Evolutionary conservation across 2,888 invertebrate species (phyloP).

Genomic region (Brachypterus glaber): DNA sequence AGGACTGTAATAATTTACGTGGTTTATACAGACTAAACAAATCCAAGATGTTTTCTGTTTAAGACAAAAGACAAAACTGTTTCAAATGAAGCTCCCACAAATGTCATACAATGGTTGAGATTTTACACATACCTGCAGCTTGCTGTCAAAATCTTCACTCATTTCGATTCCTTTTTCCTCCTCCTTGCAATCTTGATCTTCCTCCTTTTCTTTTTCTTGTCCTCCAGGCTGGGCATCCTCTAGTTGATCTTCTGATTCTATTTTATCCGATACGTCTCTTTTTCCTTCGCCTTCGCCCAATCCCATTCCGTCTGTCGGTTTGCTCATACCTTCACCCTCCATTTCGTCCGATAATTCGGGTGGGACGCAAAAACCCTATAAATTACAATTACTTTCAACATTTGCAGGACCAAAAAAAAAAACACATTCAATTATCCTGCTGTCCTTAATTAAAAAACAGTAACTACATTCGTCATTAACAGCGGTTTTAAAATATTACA

Average conservation of each 20-base stretch:
- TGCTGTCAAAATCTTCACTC: constrained; percentile 91
- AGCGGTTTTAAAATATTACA: too few species aligned
- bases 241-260: constrained; percentile 81
- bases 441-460: too few species aligned
- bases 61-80: too few species aligned
- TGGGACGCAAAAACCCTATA: constrained; percentile 84
- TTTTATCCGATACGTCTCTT: constrained; percentile 90
- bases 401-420: constrained; percentile 1
- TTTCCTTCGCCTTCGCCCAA: constrained; percentile 89
- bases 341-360: constrained; percentile 70
- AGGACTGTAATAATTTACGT: too few species aligned
- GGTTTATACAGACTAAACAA: too few species aligned
- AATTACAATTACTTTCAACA: constrained; percentile 10
- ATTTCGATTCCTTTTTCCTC: constrained; percentile 91
- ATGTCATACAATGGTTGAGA: too few species aligned
- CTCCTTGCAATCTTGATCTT: constrained; percentile 71
- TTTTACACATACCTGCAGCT: constrained; percentile 58
- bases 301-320: constrained; percentile 66
- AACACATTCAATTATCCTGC: too few species aligned
- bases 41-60: too few species aligned
- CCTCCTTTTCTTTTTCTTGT: constrained; percentile 57
- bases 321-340: constrained; percentile 42
- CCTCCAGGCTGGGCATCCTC: constrained; percentile 80
- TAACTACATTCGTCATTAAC: too few species aligned
- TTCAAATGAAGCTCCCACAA: too few species aligned